Evolutionary conservation across 2,888 invertebrate species (phyloP).

Genomic region (Drosophila lutescens): DNA sequence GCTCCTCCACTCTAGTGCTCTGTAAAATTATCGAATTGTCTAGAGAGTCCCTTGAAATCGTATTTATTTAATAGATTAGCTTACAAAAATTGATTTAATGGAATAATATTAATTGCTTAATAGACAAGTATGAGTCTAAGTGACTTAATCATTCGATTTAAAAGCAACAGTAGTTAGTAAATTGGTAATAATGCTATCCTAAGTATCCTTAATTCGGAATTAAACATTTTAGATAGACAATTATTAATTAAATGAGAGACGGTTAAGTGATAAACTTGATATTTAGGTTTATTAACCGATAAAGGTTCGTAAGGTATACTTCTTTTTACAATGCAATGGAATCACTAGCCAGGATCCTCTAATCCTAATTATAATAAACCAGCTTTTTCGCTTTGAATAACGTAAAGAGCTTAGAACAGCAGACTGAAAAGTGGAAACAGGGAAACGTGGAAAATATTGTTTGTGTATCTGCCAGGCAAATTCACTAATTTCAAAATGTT

Average conservation of each 20-base stretch:
- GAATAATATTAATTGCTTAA: too few relatives aligned
- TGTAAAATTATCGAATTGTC: slow-evolving; percentile 9
- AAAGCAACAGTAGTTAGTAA: too few relatives aligned
- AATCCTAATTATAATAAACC: neutral
- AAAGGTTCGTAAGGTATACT: too few relatives aligned
- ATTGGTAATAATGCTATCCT: too few relatives aligned
- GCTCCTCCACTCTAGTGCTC: slow-evolving; percentile 34
- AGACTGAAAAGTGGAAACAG: slow-evolving; percentile 4
- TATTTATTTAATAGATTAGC: slow-evolving; percentile 24
- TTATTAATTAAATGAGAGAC: neutral
- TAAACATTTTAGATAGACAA: too few relatives aligned
- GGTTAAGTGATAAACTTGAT: too few relatives aligned
- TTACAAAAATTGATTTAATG: neutral
- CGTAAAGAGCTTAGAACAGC: neutral
- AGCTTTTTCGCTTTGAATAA: neutral
- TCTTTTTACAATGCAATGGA: neutral
- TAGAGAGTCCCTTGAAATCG: slow-evolving; percentile 7
- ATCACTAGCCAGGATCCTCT: neutral
- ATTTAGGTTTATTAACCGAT: too few relatives aligned
- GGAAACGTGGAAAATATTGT: slow-evolving; percentile 6
- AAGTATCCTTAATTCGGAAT: too few relatives aligned
- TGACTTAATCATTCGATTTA: too few relatives aligned
- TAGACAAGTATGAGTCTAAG: too few relatives aligned
- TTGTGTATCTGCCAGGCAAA: slow-evolving; percentile 5
- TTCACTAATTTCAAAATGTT: slow-evolving; percentile 32